Conservation (phyloP, 2,113 vertebrate species). For the Mesitornis unicolor region DNA sequence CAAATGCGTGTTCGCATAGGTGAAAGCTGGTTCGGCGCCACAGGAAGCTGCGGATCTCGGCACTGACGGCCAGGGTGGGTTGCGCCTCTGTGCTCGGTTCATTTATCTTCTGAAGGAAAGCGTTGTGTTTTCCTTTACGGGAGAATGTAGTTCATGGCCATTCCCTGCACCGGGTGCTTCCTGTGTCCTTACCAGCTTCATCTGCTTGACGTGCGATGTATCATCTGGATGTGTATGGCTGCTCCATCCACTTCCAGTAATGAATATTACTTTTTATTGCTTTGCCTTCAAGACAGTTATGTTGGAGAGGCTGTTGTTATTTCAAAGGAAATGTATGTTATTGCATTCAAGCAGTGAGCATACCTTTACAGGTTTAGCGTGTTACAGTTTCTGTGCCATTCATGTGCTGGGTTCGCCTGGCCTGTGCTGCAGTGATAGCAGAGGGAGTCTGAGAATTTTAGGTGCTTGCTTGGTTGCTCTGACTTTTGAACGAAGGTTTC, state of each 20-base stretch:
- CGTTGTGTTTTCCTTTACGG: background rate
- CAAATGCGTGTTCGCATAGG: background rate
- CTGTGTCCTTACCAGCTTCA: rapidly evolving
- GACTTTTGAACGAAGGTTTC: background rate
- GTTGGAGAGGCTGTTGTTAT: background rate
- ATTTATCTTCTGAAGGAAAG: background rate
- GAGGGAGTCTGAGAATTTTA: background rate
- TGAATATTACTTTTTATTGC: background rate
- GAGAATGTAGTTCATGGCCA: background rate
- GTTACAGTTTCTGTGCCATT: rapidly evolving
- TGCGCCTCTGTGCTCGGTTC: rapidly evolving
- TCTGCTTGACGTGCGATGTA: rapidly evolving
- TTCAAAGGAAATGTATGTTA: background rate
- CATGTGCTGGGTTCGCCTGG: rapidly evolving
- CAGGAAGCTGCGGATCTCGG: background rate
- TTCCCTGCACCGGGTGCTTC: background rate
- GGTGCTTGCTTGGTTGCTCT: background rate
- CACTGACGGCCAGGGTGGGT: rapidly evolving
- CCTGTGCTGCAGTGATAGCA: rapidly evolving
- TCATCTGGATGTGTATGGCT: rapidly evolving
- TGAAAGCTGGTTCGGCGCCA: background rate
- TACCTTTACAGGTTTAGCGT: background rate
- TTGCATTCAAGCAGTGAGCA: rapidly evolving
- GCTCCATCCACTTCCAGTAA: rapidly evolving
- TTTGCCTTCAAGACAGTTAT: background rate